These are phyloP conservation scores for Drosophila koepferae DNA, from an alignment of 2,888 invertebrate genomes.

Conservation along the genomic window DNA sequence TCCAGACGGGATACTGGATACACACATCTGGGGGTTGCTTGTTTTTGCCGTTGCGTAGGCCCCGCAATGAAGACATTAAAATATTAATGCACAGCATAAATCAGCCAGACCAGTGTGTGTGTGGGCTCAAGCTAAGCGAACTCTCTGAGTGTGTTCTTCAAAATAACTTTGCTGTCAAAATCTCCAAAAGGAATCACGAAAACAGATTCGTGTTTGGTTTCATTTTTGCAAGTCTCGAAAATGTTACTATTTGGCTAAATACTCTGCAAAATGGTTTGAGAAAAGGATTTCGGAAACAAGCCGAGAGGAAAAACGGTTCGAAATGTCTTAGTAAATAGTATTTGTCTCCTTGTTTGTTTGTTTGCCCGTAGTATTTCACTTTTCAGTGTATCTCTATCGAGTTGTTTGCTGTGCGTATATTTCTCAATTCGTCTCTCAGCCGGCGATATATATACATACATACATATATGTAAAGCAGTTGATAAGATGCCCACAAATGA, in stretches of 20 bases:
- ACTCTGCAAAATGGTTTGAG: not conserved
- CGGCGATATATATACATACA: slow-evolving; percentile 56
- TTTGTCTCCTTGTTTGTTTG: slow-evolving; percentile 28
- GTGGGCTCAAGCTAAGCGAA: not conserved
- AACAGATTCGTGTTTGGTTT: not conserved
- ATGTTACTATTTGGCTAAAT: not conserved
- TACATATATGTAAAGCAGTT: slow-evolving; percentile 59
- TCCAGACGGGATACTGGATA: slow-evolving; percentile 24
- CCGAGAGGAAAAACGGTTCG: slow-evolving; percentile 12
- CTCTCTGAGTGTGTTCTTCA: slow-evolving; percentile 9
- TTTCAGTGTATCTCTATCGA: slow-evolving; percentile 22
- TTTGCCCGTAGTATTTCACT: slow-evolving; percentile 44
- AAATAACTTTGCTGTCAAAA: not conserved
- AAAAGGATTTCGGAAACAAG: slow-evolving; percentile 22
- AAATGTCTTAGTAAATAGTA: slow-evolving; percentile 34
- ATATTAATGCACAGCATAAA: slow-evolving; percentile 79
- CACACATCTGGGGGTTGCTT: slow-evolving; percentile 11
- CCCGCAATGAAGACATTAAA: slow-evolving; percentile 77
- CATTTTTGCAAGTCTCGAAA: not conserved
- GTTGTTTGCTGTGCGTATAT: slow-evolving; percentile 3
- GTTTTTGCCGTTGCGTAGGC: slow-evolving; percentile 51
- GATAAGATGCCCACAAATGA: slow-evolving; percentile 71
- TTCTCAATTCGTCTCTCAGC: slow-evolving; percentile 20
- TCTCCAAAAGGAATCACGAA: not conserved
- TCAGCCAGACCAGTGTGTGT: slow-evolving; percentile 32